phyloP scores from a whole-genome alignment of 2,888 invertebrate genomes.

The Perizoma flavofasciatum region DNA sequence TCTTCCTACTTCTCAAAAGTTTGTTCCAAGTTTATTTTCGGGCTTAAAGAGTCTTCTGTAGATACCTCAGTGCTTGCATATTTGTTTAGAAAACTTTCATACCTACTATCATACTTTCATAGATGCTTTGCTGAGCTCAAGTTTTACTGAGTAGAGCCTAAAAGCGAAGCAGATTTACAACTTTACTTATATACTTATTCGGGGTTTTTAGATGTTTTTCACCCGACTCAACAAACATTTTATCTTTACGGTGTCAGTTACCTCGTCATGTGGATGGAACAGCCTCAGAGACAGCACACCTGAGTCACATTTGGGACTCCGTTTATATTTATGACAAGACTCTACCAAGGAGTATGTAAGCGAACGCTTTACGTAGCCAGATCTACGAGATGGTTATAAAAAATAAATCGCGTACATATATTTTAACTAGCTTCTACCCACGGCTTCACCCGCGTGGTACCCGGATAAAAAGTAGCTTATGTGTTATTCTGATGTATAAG shows the following conservation, averaged over 20 bases:
- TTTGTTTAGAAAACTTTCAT: background rate
- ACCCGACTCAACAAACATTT: conserved; percentile 11
- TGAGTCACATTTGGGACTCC: conserved; percentile 32
- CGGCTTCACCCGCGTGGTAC: too few relatives aligned
- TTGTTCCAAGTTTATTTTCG: background rate
- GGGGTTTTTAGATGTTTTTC: background rate
- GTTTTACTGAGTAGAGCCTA: background rate
- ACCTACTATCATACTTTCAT: background rate
- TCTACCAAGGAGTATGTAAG: conserved; percentile 14
- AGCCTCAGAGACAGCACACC: conserved; percentile 32
- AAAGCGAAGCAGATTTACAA: background rate
- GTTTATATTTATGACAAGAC: too few relatives aligned
- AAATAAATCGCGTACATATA: too few relatives aligned
- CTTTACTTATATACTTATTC: too few relatives aligned
- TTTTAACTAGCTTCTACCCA: too few relatives aligned
- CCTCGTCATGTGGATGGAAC: conserved; percentile 12
- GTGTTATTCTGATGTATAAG: too few relatives aligned
- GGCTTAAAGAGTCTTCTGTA: background rate
- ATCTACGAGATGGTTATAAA: background rate
- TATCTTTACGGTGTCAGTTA: conserved; percentile 29
- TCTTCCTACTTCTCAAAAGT: background rate
- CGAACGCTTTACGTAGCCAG: background rate
- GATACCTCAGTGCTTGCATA: too few relatives aligned
- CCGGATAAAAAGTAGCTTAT: too few relatives aligned
- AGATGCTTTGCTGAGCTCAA: background rate